Conservation (phyloP, 1,140 invertebrate species). For the Condylostylus longicornis region DNA sequence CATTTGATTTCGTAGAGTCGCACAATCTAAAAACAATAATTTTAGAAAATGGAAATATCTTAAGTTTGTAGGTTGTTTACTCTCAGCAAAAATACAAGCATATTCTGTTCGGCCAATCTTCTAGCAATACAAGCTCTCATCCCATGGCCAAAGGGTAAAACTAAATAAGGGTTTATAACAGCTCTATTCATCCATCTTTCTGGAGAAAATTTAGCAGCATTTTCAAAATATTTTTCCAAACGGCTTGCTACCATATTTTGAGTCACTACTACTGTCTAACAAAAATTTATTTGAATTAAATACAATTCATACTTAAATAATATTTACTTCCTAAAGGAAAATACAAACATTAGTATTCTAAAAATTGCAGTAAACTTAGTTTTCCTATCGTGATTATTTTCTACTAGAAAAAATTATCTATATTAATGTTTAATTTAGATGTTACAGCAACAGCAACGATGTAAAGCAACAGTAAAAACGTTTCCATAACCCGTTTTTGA, state of each 20-base stretch:
- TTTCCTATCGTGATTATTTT: too few species aligned
- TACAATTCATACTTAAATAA: too few species aligned
- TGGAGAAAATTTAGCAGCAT: conserved; percentile 53
- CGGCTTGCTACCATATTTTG: conserved; percentile 70
- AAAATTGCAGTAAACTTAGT: too few species aligned
- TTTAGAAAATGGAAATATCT: conserved; percentile 8
- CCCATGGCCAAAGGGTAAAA: conserved; percentile 81
- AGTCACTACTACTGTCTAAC: conserved; percentile 72
- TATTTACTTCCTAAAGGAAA: too few species aligned
- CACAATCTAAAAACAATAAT: conserved; percentile 39
- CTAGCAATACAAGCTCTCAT: conserved; percentile 73
- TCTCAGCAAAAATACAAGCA: conserved; percentile 58
- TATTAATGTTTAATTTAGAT: too few species aligned
- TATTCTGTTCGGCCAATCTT: conserved; percentile 76
- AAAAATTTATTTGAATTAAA: conserved; percentile 13
- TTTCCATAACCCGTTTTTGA: too few species aligned
- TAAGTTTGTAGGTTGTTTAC: conserved; percentile 36
- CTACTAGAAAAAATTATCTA: too few species aligned
- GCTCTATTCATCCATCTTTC: conserved; percentile 51
- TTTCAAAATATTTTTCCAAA: conserved; percentile 50
- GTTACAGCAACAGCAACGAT: too few species aligned
- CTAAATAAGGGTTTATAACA: conserved; percentile 55
- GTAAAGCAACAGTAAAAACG: too few species aligned
- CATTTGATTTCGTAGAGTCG: conserved; percentile 52
- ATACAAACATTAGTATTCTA: too few species aligned